Evolutionary conservation across 2,797 vertebrate genomes (phyloP).

Genomic region (Perodicticus potto): DNA sequence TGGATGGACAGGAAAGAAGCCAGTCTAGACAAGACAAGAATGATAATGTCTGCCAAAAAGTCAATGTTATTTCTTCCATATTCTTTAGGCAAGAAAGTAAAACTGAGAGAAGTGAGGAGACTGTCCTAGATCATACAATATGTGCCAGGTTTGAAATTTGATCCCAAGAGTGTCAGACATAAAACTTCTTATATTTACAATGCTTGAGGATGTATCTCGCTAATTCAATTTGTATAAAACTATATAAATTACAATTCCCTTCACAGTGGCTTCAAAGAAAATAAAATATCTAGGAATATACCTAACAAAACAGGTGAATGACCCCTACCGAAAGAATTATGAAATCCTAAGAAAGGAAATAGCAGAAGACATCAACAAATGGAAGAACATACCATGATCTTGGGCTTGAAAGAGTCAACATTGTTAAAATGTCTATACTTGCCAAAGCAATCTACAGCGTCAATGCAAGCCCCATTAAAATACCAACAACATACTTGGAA

Average conservation of each 20-base stretch:
- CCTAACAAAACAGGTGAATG: no score
- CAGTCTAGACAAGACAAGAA: neutral
- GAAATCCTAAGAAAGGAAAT: no score
- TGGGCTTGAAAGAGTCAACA: no score
- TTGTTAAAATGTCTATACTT: no score
- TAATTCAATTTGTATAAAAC: constrained; percentile 1
- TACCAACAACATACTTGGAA: no score
- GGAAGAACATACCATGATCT: no score
- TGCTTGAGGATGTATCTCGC: neutral
- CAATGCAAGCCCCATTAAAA: no score
- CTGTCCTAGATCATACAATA: neutral
- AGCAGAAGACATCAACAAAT: no score
- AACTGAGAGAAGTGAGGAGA: neutral
- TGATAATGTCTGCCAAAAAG: neutral
- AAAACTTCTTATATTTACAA: neutral
- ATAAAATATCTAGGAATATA: no score
- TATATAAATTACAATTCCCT: neutral
- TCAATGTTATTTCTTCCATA: neutral
- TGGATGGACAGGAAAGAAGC: neutral
- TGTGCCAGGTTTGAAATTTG: neutral
- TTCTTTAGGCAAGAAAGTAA: neutral
- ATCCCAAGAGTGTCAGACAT: neutral
- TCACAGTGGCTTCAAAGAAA: no score
- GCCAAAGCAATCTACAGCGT: no score
- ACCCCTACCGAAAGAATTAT: no score